Evolutionary conservation across 2,797 vertebrate species (phyloP).

Genomic region (Schizothorax lantsangensis): DNA sequence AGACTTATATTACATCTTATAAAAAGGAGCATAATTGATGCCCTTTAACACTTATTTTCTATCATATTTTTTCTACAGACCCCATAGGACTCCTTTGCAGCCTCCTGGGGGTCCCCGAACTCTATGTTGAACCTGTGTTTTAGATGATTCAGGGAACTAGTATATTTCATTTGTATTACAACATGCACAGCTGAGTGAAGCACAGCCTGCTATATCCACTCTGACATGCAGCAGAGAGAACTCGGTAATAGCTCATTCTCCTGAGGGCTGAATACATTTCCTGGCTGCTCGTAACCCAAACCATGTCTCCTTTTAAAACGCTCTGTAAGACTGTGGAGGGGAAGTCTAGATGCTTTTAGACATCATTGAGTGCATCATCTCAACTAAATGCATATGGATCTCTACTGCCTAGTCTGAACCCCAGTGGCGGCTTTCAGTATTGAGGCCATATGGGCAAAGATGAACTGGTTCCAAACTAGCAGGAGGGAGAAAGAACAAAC

Average conservation of each 20-base stretch:
- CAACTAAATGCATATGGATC: conserved; percentile 40
- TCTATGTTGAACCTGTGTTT: background rate
- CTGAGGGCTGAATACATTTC: conserved; percentile 66
- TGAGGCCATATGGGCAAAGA: conserved; percentile 38
- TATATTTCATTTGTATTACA: conserved; percentile 35
- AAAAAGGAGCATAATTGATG: background rate
- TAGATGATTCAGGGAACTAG: conserved; percentile 24
- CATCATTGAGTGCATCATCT: conserved; percentile 57
- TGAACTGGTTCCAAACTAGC: conserved; percentile 26
- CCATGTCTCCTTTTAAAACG: conserved; percentile 63
- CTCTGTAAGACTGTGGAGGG: conserved; percentile 57
- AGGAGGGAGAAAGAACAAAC: conserved; percentile 12
- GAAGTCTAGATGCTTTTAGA: conserved; percentile 59
- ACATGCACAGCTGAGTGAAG: conserved; percentile 40
- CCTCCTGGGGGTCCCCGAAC: background rate
- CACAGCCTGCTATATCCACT: conserved; percentile 9
- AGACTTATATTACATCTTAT: background rate
- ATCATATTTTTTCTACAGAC: background rate
- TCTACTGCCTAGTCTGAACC: conserved; percentile 36
- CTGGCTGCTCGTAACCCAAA: conserved; percentile 65
- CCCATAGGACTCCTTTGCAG: background rate
- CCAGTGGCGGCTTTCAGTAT: conserved; percentile 44
- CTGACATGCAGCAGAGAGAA: conserved; percentile 41
- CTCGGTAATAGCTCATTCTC: conserved; percentile 61
- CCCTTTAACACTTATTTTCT: background rate